A percentile compares a stretch with the other conserved stretches of the same genome.
Evolutionary conservation across 2,888 invertebrate species (phyloP).

Genomic region (Noctua comes): DNA sequence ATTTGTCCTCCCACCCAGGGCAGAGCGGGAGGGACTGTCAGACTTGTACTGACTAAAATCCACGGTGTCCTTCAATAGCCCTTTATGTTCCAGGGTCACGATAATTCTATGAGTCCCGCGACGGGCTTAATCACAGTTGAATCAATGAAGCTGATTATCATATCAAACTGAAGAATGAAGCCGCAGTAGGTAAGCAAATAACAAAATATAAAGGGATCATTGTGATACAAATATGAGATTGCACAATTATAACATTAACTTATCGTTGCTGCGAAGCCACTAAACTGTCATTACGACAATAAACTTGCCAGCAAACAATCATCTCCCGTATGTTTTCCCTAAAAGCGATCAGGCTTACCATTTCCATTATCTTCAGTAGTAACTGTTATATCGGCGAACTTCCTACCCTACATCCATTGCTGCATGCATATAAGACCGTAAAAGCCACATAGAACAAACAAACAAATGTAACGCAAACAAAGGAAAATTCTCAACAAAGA

Average conservation of each 20-base stretch:
- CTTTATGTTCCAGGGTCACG: too few relatives aligned
- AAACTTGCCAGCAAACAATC: background rate
- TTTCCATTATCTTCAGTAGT: conserved; percentile 46
- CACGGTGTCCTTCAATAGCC: too few relatives aligned
- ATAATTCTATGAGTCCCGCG: too few relatives aligned
- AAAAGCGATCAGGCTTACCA: conserved; percentile 55
- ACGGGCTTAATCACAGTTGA: conserved; percentile 13
- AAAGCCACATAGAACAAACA: background rate
- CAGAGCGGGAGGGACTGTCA: too few relatives aligned
- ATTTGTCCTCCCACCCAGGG: too few relatives aligned
- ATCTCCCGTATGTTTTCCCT: conserved; percentile 33
- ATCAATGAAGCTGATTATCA: conserved; percentile 35
- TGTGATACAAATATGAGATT: background rate
- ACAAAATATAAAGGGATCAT: background rate
- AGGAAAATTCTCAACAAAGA: conserved; percentile 16
- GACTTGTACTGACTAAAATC: too few relatives aligned
- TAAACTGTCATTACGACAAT: background rate
- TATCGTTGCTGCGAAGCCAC: background rate
- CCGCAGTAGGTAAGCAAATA: background rate
- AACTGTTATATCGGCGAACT: conserved; percentile 20
- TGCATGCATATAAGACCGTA: background rate
- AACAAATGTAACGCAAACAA: conserved; percentile 28
- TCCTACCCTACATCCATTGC: conserved; percentile 38
- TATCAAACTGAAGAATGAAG: conserved; percentile 9
- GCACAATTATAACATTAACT: background rate